phyloP scores from a whole-genome alignment of 2,888 invertebrate genomes.

The Microplitis manilae region DNA sequence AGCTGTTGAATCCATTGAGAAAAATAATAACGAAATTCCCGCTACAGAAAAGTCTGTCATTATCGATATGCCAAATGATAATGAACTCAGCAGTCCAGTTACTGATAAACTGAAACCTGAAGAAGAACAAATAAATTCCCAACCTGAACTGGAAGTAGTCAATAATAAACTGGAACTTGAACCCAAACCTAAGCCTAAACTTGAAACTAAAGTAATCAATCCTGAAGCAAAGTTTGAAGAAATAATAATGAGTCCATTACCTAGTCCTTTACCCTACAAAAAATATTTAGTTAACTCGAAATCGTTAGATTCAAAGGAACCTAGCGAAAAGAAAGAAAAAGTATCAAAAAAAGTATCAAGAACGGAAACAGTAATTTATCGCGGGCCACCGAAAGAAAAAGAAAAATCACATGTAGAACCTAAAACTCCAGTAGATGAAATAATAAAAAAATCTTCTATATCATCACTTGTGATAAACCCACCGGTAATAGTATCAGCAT shows the following conservation, averaged over 20 bases:
- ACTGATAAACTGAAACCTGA: not conserved
- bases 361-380: conserved; percentile 64
- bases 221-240: not conserved
- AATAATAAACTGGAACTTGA: not conserved
- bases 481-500: conserved; percentile 29
- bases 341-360: conserved; percentile 55
- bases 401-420: conserved; percentile 23
- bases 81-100: not conserved
- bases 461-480: conserved; percentile 43
- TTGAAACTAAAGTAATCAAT: not conserved
- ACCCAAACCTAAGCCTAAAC: not conserved
- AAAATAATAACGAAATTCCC: not conserved
- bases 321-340: conserved; percentile 44
- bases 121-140: not conserved
- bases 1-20: not conserved
- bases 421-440: conserved; percentile 29
- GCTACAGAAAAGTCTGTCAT: not conserved
- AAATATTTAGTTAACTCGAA: conserved; percentile 26
- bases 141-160: not conserved
- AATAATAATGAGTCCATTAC: not conserved
- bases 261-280: conserved; percentile 24
- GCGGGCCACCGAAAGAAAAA: conserved; percentile 54
- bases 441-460: not conserved
- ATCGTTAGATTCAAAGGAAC: conserved; percentile 22
- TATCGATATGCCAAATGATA: not conserved